These are phyloP conservation scores for Philypnodon macrostomus DNA, from an alignment of 2,797 vertebrate genomes.

Conservation along the genomic window DNA sequence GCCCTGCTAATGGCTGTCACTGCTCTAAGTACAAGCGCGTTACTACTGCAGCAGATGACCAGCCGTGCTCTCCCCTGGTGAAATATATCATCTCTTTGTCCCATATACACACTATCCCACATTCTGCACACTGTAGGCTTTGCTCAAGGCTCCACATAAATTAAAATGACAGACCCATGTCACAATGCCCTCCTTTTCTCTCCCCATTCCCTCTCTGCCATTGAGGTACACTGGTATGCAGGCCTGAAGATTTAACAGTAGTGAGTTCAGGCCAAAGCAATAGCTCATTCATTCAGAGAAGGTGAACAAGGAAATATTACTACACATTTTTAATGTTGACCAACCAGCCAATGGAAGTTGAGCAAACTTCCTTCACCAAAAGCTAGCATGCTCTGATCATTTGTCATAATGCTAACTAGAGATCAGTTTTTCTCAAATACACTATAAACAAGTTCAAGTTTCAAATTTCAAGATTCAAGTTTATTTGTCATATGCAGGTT, in stretches of 20 bases:
- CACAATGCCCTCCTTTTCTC: slow-evolving; percentile 19
- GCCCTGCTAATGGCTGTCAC: slow-evolving; percentile 1
- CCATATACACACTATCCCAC: slow-evolving; percentile 16
- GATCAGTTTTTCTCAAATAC: no score
- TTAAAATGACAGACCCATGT: slow-evolving; percentile 47
- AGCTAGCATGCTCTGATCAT: no score
- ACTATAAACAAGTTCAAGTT: no score
- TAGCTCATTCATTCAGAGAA: neutral
- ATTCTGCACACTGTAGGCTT: slow-evolving; percentile 18
- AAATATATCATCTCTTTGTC: slow-evolving; percentile 29
- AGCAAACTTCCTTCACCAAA: no score
- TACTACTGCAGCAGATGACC: slow-evolving; percentile 23
- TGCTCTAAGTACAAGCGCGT: slow-evolving; percentile 1
- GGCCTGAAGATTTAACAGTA: slow-evolving; percentile 27
- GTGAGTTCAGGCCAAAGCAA: neutral
- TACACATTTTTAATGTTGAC: no score
- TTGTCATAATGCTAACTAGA: no score
- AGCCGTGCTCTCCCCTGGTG: slow-evolving; percentile 4
- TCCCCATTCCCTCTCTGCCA: slow-evolving; percentile 18
- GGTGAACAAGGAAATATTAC: no score
- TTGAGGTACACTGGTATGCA: slow-evolving; percentile 39
- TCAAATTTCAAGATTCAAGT: no score
- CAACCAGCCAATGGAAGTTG: no score
- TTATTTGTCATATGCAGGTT: no score
- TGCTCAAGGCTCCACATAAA: slow-evolving; percentile 51